Evolutionary conservation across 2,797 vertebrate species (phyloP).

Genomic region (Tangara arthus): DNA sequence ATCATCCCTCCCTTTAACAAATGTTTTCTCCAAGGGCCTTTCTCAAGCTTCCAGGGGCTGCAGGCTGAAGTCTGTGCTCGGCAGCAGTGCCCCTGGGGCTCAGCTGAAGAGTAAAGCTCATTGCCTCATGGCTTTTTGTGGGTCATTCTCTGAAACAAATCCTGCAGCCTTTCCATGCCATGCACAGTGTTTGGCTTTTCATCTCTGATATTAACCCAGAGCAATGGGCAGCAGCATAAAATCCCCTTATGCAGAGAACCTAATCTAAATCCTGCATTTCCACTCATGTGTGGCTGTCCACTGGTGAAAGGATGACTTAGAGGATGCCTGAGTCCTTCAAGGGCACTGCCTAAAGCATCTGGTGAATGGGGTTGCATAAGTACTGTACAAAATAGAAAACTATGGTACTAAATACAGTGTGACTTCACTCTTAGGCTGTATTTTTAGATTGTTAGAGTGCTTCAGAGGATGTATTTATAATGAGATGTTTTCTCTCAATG

Average conservation of each 20-base stretch:
- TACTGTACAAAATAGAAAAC: neutral
- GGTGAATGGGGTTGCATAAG: neutral
- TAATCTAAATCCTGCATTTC: neutral
- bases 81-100: neutral
- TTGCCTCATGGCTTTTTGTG: neutral
- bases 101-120: neutral
- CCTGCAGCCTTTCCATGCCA: neutral
- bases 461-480: neutral
- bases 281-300: fast-evolving
- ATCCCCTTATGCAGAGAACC: neutral
- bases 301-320: neutral
- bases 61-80: neutral
- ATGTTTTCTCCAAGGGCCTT: neutral
- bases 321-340: neutral
- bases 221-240: neutral
- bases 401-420: neutral
- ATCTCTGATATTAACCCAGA: neutral
- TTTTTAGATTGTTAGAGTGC: slow-evolving; percentile 35
- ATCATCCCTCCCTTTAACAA: neutral
- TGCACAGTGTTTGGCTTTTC: neutral
- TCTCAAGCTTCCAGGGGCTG: neutral
- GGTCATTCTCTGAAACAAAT: neutral
- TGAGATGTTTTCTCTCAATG: neutral
- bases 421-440: neutral
- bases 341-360: neutral